phyloP scores from a whole-genome alignment of 2,888 invertebrate species.

The Lordiphosa fenestrarum region DNA sequence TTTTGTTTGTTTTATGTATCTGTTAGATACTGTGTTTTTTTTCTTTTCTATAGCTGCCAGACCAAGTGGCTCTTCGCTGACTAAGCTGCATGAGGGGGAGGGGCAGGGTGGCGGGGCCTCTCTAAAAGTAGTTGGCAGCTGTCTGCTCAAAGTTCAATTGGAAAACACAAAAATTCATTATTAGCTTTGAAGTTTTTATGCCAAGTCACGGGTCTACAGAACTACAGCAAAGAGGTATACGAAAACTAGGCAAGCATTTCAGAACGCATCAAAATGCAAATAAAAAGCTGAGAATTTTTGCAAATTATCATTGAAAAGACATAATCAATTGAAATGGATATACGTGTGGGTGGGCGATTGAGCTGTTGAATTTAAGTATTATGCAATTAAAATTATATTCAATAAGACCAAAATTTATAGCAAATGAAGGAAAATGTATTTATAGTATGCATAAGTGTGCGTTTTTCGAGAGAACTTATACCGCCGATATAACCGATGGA shows the following conservation, averaged over 20 bases:
- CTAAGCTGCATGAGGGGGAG: constrained; percentile 36
- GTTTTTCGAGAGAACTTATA: too few species aligned
- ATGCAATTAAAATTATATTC: not conserved
- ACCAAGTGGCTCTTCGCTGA: constrained; percentile 67
- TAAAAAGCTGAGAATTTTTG: constrained; percentile 25
- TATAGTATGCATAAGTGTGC: too few species aligned
- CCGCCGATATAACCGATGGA: too few species aligned
- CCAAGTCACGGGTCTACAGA: constrained; percentile 50
- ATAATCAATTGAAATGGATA: not conserved
- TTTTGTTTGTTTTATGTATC: constrained; percentile 34
- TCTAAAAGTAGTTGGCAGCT: constrained; percentile 40
- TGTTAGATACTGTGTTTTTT: constrained; percentile 31
- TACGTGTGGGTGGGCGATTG: constrained; percentile 2
- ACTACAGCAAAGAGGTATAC: not conserved
- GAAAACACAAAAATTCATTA: constrained; percentile 27
- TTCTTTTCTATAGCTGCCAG: constrained; percentile 41
- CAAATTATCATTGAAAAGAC: constrained; percentile 34
- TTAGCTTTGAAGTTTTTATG: constrained; percentile 42
- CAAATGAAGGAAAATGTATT: too few species aligned
- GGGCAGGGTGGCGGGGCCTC: constrained; percentile 4
- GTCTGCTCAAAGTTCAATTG: constrained; percentile 62
- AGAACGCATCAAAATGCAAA: constrained; percentile 48
- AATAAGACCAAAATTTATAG: too few species aligned
- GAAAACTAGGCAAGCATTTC: constrained; percentile 29
- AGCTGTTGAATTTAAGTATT: constrained; percentile 1